Base-by-base conservation (phyloP, 1,140 invertebrate genomes). In the Drosophila miranda region DNA sequence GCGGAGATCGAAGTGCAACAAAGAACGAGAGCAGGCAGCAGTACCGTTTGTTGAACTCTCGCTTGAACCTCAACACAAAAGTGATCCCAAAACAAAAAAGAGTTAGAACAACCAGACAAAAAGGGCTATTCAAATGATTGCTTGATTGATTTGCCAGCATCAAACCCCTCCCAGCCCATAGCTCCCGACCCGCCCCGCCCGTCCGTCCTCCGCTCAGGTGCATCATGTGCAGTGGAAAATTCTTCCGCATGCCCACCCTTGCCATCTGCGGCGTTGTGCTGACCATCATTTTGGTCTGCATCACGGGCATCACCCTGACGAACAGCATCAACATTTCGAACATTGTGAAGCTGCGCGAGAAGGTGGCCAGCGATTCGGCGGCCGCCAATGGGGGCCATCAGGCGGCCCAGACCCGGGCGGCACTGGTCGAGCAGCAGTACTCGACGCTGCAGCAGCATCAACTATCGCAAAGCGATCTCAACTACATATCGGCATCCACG, bases 271-370 rank as follows among this genome's bases (percentile, higher is more conserved):
- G 87, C 62, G 89, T 90, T 50, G 75, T 90, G 63, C 58, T 90
- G 57, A 90, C 87, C 71, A 90, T 90, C 16, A 75, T 90, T n/a
- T 63, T 90, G 63, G 89, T 90, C 75, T 90, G 82, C 84, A 90
- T 90, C 16, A 90, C 89, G 72, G 89, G 89, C 75, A 90, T 90
- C 28, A 90, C 89, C 0, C 61, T 90, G 2, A 90, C 89, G n/a
- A 90, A 89, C 56, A 89, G 84, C 75, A 90, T 90, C 30, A 90
- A 90, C 69, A 87, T 90, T 52, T 90, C 89, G 41, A 90, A 90
- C 26, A 90, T 90, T 30, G 77, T 90, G 0, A 89, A 90, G 66
- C 60, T 90, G 56, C 81, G 89, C 34, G 89, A 90, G 16, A 90
- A 90, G 53, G 89, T 90, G 38, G 89, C 89, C 62, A 90, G 89